Percentiles rank a stretch among this genome's conserved stretches.
Conservation (phyloP, 2,888 invertebrate genomes). For the Microchrysa polita region DNA sequence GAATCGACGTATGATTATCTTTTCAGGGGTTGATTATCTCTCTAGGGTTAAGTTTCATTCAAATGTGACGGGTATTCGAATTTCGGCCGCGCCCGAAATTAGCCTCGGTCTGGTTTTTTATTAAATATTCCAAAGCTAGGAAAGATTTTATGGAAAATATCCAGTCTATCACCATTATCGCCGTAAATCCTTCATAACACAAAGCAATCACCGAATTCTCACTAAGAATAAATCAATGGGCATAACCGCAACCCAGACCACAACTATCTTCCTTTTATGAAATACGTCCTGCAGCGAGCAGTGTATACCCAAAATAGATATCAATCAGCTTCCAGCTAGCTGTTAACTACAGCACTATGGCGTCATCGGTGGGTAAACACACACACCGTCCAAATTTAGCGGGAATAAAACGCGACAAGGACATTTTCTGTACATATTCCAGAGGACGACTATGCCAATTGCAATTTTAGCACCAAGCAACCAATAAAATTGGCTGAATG, state of each 20-base stretch:
- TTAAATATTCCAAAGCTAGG: too few species aligned
- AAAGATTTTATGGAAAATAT: too few species aligned
- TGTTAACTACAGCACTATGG: background rate
- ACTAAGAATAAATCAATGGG: too few species aligned
- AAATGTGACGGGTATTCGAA: too few species aligned
- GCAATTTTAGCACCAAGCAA: conserved; percentile 10
- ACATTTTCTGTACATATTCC: conserved; percentile 12
- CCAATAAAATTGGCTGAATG: conserved; percentile 11
- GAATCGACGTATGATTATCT: too few species aligned
- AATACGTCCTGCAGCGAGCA: background rate
- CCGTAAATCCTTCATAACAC: too few species aligned
- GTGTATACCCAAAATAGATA: background rate
- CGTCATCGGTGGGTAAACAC: background rate
- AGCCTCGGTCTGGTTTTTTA: too few species aligned
- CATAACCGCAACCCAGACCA: background rate
- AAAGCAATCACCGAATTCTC: too few species aligned
- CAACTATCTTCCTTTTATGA: background rate
- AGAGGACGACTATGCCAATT: background rate
- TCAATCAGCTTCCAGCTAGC: conserved; percentile 11
- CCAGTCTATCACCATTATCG: too few species aligned
- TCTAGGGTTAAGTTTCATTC: too few species aligned
- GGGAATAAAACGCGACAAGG: conserved; percentile 6
- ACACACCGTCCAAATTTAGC: background rate
- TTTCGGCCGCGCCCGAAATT: too few species aligned
- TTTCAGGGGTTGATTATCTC: too few species aligned